Evolutionary conservation across 1,140 invertebrate species (phyloP).

Genomic region (Penaeus japonicus): DNA sequence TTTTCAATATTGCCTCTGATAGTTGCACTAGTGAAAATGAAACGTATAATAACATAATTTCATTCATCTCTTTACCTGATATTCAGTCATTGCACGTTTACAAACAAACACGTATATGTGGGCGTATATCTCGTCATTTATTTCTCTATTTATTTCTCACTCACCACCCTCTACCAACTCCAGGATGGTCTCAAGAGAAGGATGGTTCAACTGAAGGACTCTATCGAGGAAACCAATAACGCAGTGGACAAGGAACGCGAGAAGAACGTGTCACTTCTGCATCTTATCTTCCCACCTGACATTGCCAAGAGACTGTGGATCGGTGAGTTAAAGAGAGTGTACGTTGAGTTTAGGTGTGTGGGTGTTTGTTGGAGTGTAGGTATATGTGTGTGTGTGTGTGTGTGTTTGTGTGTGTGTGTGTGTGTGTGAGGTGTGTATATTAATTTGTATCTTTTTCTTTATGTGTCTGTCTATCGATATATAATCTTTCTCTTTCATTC

Average conservation of each 20-base stretch:
- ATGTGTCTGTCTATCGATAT: not conserved
- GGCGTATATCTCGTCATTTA: not conserved
- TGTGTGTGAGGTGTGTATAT: not conserved
- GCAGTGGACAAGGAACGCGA: slow-evolving; percentile 92
- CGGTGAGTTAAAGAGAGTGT: slow-evolving; percentile 64
- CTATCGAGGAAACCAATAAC: slow-evolving; percentile 89
- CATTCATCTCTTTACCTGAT: too few species aligned
- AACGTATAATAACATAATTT: too few species aligned
- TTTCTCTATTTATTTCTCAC: not conserved
- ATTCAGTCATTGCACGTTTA: too few species aligned
- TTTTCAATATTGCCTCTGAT: too few species aligned
- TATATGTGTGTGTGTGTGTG: not conserved
- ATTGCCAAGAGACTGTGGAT: slow-evolving; percentile 91
- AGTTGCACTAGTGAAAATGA: too few species aligned
- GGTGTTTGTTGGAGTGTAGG: not conserved
- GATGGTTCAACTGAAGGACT: slow-evolving; percentile 94
- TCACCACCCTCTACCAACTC: not conserved
- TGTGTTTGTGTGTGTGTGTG: not conserved
- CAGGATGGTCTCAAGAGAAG: slow-evolving; percentile 91
- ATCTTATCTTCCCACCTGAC: slow-evolving; percentile 93
- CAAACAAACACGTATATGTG: not conserved
- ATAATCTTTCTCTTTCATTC: not conserved
- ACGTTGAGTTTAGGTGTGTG: not conserved
- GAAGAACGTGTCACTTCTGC: slow-evolving; percentile 92
- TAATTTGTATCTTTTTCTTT: too few species aligned